Conservation (phyloP, 2,797 vertebrate species). For the Lutjanus argentimaculatus region DNA sequence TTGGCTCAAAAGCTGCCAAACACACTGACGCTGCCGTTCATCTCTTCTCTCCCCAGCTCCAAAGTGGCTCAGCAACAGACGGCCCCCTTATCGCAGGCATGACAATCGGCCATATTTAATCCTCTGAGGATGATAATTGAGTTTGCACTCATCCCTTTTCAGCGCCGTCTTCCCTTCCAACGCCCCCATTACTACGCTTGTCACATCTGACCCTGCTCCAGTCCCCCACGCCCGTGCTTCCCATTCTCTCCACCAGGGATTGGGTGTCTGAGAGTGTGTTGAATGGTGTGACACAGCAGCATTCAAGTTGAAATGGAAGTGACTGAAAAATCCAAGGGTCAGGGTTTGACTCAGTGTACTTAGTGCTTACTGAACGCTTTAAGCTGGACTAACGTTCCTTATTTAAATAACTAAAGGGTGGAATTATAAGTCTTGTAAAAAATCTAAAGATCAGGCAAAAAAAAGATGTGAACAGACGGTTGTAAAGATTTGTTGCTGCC, state of each 20-base stretch:
- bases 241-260: constrained; percentile 36
- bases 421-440: constrained; percentile 23
- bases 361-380: constrained; percentile 18
- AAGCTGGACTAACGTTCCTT: constrained; percentile 3
- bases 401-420: constrained; percentile 27
- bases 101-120: constrained; percentile 82
- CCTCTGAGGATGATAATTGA: constrained; percentile 79
- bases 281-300: constrained; percentile 42
- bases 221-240: constrained; percentile 20
- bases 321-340: constrained; percentile 49
- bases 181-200: constrained; percentile 71
- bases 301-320: constrained; percentile 32
- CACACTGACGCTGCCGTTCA: constrained; percentile 47
- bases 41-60: constrained; percentile 52
- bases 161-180: constrained; percentile 45
- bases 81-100: constrained; percentile 69
- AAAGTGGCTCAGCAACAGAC: constrained; percentile 61
- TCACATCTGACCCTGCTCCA: constrained; percentile 76
- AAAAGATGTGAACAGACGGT: constrained; percentile 27
- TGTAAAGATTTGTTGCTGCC: neutral
- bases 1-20: constrained; percentile 46
- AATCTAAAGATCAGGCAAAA: constrained; percentile 12
- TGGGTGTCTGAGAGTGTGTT: constrained; percentile 22
- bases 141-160: constrained; percentile 76
- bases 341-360: constrained; percentile 37